Evolutionary conservation across 1,140 invertebrate species (phyloP).

Genomic region (Drosophila lowei): DNA sequence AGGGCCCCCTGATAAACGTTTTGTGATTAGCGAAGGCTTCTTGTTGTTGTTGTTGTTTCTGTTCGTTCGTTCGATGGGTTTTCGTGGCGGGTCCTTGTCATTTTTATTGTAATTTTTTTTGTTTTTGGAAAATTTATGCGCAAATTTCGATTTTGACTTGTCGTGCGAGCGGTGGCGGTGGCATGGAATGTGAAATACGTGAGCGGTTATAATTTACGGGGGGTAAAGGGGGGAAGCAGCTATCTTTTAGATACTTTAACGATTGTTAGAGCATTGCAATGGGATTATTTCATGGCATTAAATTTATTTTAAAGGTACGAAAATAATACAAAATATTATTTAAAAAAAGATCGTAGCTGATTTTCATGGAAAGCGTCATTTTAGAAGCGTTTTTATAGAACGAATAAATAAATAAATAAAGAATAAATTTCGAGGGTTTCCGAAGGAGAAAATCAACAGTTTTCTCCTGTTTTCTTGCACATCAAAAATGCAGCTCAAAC

Average conservation of each 20-base stretch:
- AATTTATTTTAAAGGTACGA: no score
- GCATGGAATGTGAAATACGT: constrained; percentile 31
- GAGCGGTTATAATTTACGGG: constrained; percentile 33
- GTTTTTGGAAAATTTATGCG: constrained; percentile 67
- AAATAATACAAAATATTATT: no score
- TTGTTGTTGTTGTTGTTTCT: constrained; percentile 29
- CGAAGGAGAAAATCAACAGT: no score
- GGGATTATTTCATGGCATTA: no score
- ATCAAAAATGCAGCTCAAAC: constrained; percentile 3
- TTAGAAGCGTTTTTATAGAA: no score
- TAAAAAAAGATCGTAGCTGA: no score
- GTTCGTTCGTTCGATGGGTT: neutral
- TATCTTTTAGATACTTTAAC: no score
- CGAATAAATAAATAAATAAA: no score
- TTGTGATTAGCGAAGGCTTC: constrained; percentile 58
- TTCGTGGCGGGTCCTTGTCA: constrained; percentile 49
- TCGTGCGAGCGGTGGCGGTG: constrained; percentile 7
- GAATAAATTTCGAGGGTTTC: no score
- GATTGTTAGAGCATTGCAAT: no score
- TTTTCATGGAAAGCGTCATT: no score
- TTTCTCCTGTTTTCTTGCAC: neutral
- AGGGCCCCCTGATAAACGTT: constrained; percentile 60
- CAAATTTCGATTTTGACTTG: constrained; percentile 52
- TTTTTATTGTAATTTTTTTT: constrained; percentile 64
- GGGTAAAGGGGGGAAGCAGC: no score